Base-by-base conservation (phyloP, 2,888 invertebrate species). In the Theodoxus fluviatilis region DNA sequence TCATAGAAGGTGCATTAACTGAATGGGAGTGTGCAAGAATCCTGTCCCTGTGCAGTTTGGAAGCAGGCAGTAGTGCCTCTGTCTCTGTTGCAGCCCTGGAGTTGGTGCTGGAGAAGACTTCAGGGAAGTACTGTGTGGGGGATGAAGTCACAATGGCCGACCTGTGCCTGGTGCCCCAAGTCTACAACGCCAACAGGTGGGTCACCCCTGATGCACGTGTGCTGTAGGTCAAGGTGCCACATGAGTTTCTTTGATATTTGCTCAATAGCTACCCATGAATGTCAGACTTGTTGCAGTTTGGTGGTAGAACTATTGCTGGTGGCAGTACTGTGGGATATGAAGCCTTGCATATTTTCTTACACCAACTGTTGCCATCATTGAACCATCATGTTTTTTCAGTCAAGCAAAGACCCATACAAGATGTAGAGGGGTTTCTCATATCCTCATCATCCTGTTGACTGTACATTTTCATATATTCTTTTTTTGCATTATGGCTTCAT, bases 131-230 rank as follows among this genome's bases (percentile, higher is more conserved):
- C 85, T 95, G 94, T 84, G 94, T 96, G 2, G 98, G 98, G 0
- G 95, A 98, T 88, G 93, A 94, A 78, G 92, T 98, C 72, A 94
- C 96, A 0, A 89, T 98, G 83, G 98, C 98, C 4, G 98, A 98
- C 88, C 94, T 96, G 83, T 97, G 95, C 85, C 89, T 98, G 72
- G 94, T 98, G 67, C 98, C 98, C 63, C 98, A 98, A 89, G 93
- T 97, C 68, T 95, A 94, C 86, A 96, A 96, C 89, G 97, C 97
- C 38, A 90, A 94, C 87, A 93, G 95, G 94, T 93, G 68, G 72
- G 67, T 69, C 18, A 37, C 40, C 22, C 37, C 3, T 18, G 7
- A 18, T 49, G 31, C n/a, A 18, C 15, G 33, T 28, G 22, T 65
- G n/a, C 38, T 37, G 18, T 43, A 12, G 18, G 18, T 43, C 43